These are phyloP conservation scores for Hylia prasina DNA, from an alignment of 2,113 vertebrate species.

Conservation along the genomic window DNA sequence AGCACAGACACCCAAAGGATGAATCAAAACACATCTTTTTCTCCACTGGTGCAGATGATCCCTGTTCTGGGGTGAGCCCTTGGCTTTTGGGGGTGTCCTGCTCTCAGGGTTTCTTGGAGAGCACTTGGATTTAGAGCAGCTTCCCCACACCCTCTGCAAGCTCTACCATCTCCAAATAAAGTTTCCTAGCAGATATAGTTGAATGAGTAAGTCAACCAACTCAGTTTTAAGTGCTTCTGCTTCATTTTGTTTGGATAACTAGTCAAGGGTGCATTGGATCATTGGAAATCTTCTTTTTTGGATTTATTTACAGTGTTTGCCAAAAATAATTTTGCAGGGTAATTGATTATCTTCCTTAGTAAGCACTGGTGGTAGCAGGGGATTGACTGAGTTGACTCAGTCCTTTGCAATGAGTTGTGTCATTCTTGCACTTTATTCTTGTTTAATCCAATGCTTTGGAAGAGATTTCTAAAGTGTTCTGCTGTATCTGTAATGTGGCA, in stretches of 20 bases:
- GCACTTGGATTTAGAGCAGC: background rate
- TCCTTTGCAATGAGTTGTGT: background rate
- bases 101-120: background rate
- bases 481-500: background rate
- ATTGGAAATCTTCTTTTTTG: background rate
- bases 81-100: background rate
- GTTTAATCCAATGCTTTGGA: background rate
- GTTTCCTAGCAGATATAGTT: background rate
- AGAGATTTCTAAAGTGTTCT: background rate
- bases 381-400: background rate
- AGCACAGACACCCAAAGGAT: background rate
- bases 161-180: conserved; percentile 60
- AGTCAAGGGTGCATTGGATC: background rate
- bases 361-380: background rate
- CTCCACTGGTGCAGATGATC: rapidly evolving
- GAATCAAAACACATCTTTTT: background rate
- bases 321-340: background rate
- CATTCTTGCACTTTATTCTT: background rate
- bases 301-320: conserved; percentile 9
- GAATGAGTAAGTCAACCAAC: background rate
- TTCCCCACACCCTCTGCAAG: background rate
- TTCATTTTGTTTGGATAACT: conserved; percentile 51
- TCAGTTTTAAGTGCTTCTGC: background rate
- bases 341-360: background rate
- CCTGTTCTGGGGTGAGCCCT: background rate